Evolutionary conservation across 2,113 vertebrate genomes (phyloP).

Genomic region (Piaya cayana): DNA sequence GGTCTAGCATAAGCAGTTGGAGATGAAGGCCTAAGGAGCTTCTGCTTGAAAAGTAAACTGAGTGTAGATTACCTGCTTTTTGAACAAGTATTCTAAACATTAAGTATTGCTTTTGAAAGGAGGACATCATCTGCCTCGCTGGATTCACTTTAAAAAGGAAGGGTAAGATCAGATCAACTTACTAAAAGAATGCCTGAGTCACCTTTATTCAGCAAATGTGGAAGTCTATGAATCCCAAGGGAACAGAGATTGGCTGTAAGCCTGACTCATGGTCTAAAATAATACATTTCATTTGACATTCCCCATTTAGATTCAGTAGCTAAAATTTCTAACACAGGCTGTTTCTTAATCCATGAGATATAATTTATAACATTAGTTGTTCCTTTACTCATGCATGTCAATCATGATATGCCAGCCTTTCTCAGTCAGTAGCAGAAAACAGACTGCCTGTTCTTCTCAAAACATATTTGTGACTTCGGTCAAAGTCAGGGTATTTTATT

Average conservation of each 20-base stretch:
- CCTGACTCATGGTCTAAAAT: not conserved
- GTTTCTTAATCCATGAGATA: not conserved
- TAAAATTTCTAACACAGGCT: not conserved
- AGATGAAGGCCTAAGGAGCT: not conserved
- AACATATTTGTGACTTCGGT: conserved; percentile 28
- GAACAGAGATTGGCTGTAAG: not conserved
- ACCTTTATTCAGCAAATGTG: not conserved
- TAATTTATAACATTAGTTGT: not conserved
- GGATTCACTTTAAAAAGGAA: not conserved
- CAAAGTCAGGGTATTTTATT: conserved; percentile 27
- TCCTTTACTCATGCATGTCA: not conserved
- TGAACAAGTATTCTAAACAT: not conserved
- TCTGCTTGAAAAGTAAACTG: not conserved
- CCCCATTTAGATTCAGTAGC: not conserved
- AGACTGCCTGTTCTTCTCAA: conserved; percentile 10
- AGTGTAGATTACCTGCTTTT: not conserved
- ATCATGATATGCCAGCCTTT: not conserved
- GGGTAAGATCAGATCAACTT: not conserved
- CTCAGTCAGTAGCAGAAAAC: conserved; percentile 15
- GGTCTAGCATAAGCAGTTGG: not conserved
- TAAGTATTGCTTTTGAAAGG: not conserved
- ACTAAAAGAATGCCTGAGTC: not conserved
- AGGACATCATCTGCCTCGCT: not conserved
- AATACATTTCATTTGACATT: not conserved
- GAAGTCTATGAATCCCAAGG: not conserved